Evolutionary conservation across 2,797 vertebrate genomes (phyloP), one percentile per base, ranked within the genome.

Genomic region (Poeciliopsis turneri): DNA sequence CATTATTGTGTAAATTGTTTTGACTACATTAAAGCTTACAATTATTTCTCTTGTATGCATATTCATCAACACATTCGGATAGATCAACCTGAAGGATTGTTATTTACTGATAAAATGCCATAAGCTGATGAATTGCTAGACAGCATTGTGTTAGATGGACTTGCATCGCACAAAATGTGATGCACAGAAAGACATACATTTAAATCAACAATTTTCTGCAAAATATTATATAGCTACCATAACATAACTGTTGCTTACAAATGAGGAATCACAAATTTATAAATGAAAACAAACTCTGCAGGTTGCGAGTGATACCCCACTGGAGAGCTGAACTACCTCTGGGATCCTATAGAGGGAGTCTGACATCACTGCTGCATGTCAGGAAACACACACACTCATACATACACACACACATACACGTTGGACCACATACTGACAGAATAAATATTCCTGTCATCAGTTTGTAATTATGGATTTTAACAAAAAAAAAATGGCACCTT

Each of bases 281-380:
- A 13, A 57, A 74, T 28, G 46, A 71, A 83, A 75, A 72, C 3
- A 41, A 5, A 3, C 0, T 5, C 12, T 43, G 59, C 49, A n/a
- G 8, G 10, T n/a, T 55, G 41, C 30, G 8, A 41, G 12, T 78
- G 53, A 49, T 4, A n/a, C 47, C 30, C 77, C 78, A 78, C 28
- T 81, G 74, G 75, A 78, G 49, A 72, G 59, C 5, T 89, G 90
- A 82, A 94, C 84, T 95, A 85, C 90, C 73, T 30, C 30, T 76
- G 57, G 39, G 10, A 33, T 84, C 94, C 96, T 94, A 88, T 88
- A 92, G 95, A 94, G 94, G 96, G 95, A 95, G 95, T 94, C 92
- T 94, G 90, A 73, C 89, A 94, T 95, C 92, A 94, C 78, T 77
- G 78, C 92, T 93, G 85, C 85, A 16, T 90, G 80, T 59, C 39